Evolutionary conservation across 2,888 invertebrate species (phyloP).

Genomic region (Ditula angustiorana): DNA sequence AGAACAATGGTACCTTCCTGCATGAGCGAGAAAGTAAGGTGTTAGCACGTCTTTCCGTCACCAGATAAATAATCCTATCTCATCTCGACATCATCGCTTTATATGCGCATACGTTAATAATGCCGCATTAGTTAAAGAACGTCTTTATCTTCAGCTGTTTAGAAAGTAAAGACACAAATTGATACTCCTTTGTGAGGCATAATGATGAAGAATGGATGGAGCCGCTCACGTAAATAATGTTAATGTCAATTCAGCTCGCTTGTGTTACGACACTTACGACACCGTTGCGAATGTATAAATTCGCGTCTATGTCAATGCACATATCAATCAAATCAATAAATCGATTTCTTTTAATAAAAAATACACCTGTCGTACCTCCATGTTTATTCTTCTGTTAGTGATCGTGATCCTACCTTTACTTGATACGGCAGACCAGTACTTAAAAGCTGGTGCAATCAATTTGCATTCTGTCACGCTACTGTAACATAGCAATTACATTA

Average conservation of each 20-base stretch:
- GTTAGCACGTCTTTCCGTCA: slow-evolving; percentile 55
- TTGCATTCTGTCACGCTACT: slow-evolving; percentile 24
- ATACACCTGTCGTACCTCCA: background rate
- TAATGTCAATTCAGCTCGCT: slow-evolving; percentile 26
- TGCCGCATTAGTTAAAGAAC: slow-evolving; percentile 53
- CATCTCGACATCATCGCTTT: slow-evolving; percentile 52
- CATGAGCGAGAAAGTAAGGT: slow-evolving; percentile 55
- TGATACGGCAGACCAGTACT: slow-evolving; percentile 1
- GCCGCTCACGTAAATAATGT: slow-evolving; percentile 37
- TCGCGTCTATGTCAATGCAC: slow-evolving; percentile 27
- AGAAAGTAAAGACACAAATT: slow-evolving; percentile 50
- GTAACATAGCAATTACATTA: slow-evolving; percentile 21
- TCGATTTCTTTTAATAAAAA: slow-evolving; percentile 5
- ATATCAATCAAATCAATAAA: slow-evolving; percentile 6
- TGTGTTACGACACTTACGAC: slow-evolving; percentile 37
- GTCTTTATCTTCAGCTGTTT: slow-evolving; percentile 54
- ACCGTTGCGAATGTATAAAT: slow-evolving; percentile 29
- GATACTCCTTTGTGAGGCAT: slow-evolving; percentile 38
- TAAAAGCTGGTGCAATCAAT: slow-evolving; percentile 12
- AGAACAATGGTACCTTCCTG: slow-evolving; percentile 68
- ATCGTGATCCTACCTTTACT: slow-evolving; percentile 5
- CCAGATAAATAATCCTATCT: slow-evolving; percentile 66
- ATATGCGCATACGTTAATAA: slow-evolving; percentile 63
- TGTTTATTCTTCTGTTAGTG: slow-evolving; percentile 2
- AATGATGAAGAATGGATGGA: slow-evolving; percentile 37